Percentiles rank a stretch among this genome's conserved stretches.
Conservation (phyloP, 2,888 invertebrate species). For the Alloscopus bannaensis region DNA sequence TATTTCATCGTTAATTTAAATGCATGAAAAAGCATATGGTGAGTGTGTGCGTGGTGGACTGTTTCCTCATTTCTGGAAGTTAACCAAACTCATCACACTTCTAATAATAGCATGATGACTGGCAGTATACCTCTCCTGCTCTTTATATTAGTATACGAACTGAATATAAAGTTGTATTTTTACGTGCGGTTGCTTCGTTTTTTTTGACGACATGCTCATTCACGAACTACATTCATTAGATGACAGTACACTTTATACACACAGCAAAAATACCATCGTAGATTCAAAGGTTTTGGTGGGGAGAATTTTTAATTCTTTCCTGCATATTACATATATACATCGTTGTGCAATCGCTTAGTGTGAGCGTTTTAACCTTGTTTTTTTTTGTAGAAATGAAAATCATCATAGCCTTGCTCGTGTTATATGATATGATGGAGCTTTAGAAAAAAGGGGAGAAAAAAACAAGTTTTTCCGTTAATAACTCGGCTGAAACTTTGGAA, state of each 20-base stretch:
- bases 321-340: constrained; percentile 10
- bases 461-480: constrained; percentile 8
- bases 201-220: constrained; percentile 25
- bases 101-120: constrained; percentile 55
- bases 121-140: no score
- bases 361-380: not conserved
- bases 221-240: constrained; percentile 37
- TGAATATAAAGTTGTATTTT: no score
- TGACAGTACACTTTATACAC: no score
- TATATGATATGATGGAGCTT: no score
- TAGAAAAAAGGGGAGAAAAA: constrained; percentile 18
- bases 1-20: constrained; percentile 65
- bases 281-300: constrained; percentile 42
- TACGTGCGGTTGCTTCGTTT: no score
- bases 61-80: constrained; percentile 62
- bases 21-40: constrained; percentile 54
- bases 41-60: constrained; percentile 8
- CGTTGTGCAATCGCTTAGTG: not conserved
- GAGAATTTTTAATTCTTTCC: constrained; percentile 53
- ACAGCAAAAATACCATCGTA: no score
- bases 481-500: constrained; percentile 2
- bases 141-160: no score
- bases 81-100: constrained; percentile 62
- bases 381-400: not conserved
- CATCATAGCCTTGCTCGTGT: not conserved